Conservation (phyloP, 2,888 invertebrate species). For the Frankliniella fusca region DNA sequence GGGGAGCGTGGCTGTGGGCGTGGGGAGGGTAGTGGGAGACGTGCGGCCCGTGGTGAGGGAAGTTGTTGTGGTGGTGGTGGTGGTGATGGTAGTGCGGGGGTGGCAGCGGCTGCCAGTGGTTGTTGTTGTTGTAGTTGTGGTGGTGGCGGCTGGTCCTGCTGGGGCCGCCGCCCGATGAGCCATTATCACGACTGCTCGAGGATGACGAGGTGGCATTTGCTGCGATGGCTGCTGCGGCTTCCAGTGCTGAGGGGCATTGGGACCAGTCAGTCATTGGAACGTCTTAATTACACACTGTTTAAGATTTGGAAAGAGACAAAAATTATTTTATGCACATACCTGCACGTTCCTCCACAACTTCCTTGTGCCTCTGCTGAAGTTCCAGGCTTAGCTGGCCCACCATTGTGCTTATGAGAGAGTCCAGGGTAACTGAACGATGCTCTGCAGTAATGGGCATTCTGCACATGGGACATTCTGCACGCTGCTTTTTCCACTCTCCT, state of each 20-base stretch:
- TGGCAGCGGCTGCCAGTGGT: not conserved
- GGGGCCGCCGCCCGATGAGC: not conserved
- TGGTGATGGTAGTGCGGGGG: not conserved
- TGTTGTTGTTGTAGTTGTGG: constrained; percentile 5
- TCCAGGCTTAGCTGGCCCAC: constrained; percentile 10
- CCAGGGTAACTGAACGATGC: not conserved
- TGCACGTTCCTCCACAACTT: not conserved
- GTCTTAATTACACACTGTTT: not conserved
- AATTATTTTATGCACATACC: not conserved
- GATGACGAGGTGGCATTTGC: not conserved
- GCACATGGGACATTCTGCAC: not conserved
- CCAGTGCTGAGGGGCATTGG: not conserved
- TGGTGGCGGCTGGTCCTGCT: not conserved
- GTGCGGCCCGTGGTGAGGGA: not conserved
- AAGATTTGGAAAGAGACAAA: no score
- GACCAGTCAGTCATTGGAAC: not conserved
- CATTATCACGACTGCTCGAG: not conserved
- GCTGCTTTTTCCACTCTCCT: constrained; percentile 4
- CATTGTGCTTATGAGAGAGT: not conserved
- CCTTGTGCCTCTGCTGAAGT: not conserved
- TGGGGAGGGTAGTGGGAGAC: not conserved
- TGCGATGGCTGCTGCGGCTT: not conserved
- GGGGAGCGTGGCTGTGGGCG: not conserved
- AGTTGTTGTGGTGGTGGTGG: not conserved
- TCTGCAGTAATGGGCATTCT: constrained; percentile 11